Evolutionary conservation across 2,113 vertebrate genomes (phyloP).

Genomic region (Rutilus rutilus): DNA sequence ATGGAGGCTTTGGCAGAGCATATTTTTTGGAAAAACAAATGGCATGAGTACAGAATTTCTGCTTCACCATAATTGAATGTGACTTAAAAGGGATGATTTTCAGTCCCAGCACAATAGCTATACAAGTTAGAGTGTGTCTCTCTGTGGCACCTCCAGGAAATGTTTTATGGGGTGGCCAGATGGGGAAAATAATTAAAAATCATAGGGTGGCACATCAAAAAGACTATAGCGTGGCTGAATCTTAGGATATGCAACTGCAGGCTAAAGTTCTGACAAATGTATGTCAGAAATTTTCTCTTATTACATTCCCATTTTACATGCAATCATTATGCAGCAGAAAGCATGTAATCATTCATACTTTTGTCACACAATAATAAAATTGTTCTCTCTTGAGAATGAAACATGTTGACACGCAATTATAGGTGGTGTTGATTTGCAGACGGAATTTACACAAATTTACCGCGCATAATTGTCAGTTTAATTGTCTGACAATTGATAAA

Average conservation of each 20-base stretch:
- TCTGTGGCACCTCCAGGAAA: background rate
- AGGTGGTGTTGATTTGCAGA: background rate
- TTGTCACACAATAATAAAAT: background rate
- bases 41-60: background rate
- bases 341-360: background rate
- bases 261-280: no score
- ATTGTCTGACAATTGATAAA: background rate
- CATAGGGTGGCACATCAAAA: no score
- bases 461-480: background rate
- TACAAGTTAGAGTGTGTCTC: background rate
- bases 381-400: background rate
- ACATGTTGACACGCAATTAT: background rate
- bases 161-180: background rate
- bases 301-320: no score
- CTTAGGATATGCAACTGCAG: no score
- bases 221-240: no score
- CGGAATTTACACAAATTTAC: background rate
- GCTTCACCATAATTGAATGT: conserved; percentile 13
- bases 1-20: conserved; percentile 36
- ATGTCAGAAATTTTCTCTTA: no score
- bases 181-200: background rate
- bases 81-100: conserved; percentile 9
- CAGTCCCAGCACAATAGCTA: background rate
- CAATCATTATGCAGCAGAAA: no score
- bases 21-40: conserved; percentile 33